These are phyloP conservation scores for Coendou prehensilis DNA, from an alignment of 2,797 vertebrate genomes.

Conservation along the genomic window DNA sequence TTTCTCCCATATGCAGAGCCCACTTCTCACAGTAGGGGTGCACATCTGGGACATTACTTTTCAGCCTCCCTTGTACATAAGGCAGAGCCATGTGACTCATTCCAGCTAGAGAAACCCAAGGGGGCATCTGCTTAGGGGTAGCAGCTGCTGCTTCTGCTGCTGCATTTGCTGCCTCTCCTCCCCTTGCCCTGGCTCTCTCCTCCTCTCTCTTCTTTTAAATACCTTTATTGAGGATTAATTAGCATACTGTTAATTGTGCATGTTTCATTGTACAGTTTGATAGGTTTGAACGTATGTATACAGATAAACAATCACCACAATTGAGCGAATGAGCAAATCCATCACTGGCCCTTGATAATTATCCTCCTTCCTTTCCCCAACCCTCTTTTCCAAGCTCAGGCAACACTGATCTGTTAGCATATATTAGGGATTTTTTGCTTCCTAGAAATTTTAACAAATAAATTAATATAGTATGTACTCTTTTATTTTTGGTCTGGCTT, in stretches of 20 bases:
- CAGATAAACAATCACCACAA: background rate
- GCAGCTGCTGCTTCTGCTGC: background rate
- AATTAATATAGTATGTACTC: background rate
- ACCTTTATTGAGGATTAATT: background rate
- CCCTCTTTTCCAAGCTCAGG: background rate
- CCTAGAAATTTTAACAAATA: background rate
- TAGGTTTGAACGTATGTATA: slow-evolving; percentile 4
- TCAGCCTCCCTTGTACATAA: background rate
- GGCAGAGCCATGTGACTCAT: background rate
- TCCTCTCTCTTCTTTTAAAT: background rate
- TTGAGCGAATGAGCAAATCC: background rate
- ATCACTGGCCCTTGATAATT: background rate
- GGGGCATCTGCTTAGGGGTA: background rate
- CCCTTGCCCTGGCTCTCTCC: rapidly evolving
- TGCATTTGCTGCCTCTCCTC: background rate
- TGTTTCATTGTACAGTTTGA: background rate
- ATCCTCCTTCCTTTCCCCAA: background rate
- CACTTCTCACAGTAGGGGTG: background rate
- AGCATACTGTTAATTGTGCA: background rate
- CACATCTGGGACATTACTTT: background rate
- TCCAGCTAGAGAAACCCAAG: background rate
- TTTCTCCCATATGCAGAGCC: background rate
- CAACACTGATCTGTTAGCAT: background rate
- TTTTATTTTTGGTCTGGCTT: background rate
- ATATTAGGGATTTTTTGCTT: background rate